phyloP scores from a whole-genome alignment of 2,888 invertebrate species.

The Oligia strigilis region DNA sequence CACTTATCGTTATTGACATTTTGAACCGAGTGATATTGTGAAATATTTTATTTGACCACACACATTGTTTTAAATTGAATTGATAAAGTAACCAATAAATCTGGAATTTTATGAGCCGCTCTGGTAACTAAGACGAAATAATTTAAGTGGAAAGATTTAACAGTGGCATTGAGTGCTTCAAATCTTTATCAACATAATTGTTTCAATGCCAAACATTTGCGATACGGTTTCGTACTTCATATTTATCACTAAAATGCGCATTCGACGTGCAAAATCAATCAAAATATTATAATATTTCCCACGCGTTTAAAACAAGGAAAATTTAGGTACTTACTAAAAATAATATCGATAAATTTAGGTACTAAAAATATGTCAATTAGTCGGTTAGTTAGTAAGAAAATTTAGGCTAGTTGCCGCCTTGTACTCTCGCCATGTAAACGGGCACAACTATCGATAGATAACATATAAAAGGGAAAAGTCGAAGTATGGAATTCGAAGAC shows the following conservation, averaged over 20 bases:
- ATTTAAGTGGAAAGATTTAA: slow-evolving; percentile 36
- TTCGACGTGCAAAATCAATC: not conserved
- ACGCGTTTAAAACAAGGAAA: not conserved
- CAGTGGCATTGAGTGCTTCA: slow-evolving; percentile 13
- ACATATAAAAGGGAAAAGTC: slow-evolving; percentile 84
- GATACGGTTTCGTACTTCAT: not conserved
- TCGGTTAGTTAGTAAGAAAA: not conserved
- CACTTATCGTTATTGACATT: slow-evolving; percentile 62
- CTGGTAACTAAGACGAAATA: slow-evolving; percentile 40
- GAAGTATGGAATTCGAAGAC: slow-evolving; percentile 82
- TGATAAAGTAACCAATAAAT: slow-evolving; percentile 58
- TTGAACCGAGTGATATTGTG: slow-evolving; percentile 52
- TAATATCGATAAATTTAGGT: not conserved
- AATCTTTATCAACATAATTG: slow-evolving; percentile 24
- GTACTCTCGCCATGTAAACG: slow-evolving; percentile 74
- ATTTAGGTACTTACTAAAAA: not conserved
- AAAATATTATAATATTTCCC: not conserved
- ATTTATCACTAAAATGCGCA: slow-evolving; percentile 23
- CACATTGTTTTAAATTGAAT: slow-evolving; percentile 62
- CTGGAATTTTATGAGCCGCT: slow-evolving; percentile 44
- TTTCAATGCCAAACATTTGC: slow-evolving; percentile 32
- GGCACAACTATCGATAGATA: slow-evolving; percentile 74
- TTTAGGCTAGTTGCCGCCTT: not conserved
- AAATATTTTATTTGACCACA: slow-evolving; percentile 61
- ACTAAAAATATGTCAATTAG: not conserved